Evolutionary conservation across 2,797 vertebrate species (phyloP).

Genomic region (Argentina silus): DNA sequence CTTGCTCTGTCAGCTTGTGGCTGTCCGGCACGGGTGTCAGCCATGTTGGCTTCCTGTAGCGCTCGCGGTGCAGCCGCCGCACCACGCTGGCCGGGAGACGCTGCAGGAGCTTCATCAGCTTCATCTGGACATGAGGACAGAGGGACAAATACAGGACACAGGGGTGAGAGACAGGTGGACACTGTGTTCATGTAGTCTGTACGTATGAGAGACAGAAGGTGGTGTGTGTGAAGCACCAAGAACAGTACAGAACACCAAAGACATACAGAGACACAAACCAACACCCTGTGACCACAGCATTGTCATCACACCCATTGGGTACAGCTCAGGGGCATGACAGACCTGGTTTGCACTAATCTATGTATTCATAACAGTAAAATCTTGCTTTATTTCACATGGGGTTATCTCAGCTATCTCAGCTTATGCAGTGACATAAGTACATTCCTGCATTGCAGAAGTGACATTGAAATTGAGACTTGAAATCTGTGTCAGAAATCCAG

Average conservation of each 20-base stretch:
- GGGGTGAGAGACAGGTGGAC: conserved; percentile 25
- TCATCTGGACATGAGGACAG: conserved; percentile 81
- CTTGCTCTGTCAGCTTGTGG: conserved; percentile 93
- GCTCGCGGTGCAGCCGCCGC: conserved; percentile 91
- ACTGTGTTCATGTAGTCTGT: not conserved
- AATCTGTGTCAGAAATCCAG: not conserved
- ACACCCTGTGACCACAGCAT: conserved; percentile 28
- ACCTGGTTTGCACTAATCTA: not conserved
- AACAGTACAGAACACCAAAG: not conserved
- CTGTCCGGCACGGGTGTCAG: conserved; percentile 91
- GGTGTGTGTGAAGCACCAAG: too few species aligned
- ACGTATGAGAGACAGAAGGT: too few species aligned
- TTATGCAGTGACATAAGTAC: too few species aligned
- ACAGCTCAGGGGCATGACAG: not conserved
- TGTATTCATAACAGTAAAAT: not conserved
- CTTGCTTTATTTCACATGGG: not conserved
- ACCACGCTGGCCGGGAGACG: conserved; percentile 90
- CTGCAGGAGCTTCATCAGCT: conserved; percentile 97
- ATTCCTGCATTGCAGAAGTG: not conserved
- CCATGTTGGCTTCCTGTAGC: conserved; percentile 91
- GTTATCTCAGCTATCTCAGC: not conserved
- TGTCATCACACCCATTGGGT: not conserved
- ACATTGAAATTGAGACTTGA: not conserved
- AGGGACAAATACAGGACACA: conserved; percentile 43
- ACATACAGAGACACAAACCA: conserved; percentile 6